Evolutionary conservation across 2,888 invertebrate species (phyloP), one percentile per base, ranked within the genome.

Genomic region (Hoplodrina blanda): DNA sequence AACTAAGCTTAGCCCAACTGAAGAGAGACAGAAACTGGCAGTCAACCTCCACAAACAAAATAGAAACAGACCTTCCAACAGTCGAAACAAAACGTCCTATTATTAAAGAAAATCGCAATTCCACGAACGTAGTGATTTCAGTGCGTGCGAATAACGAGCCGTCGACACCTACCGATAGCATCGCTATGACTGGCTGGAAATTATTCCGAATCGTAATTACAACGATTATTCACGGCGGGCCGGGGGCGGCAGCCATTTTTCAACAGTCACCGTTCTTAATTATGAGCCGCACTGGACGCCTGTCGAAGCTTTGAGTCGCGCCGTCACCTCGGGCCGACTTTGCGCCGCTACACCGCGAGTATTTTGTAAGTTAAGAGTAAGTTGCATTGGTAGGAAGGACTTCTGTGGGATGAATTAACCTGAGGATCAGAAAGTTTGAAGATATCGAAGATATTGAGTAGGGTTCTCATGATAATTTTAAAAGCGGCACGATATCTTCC

Each of bases 181-280:
- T 96, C 96, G 95, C 95, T 96, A 96, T 96, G 96, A 96, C 96
- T 96, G 95, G 95, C 95, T 93, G 94, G 95, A 96, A 96, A 96
- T 95, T 96, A 95, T 96, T 95, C 95, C 93, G 94, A 95, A 93
- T 95, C 94, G 95, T 96, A 96, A 95, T 96, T 96, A 96, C 95
- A 94, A 91, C 96, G 95, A 96, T 96, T 96, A 95, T 96, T 96
- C 95, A 96, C 95, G 96, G 96, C 94, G 94, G 95, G 95, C 95
- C 95, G 95, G 95, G 95, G 95, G 95, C 95, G 95, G 95, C 95
- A 88, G 95, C 95, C 95, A 95, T 96, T 96, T 96, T 96, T 95
- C 95, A 95, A 95, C 95, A 96, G 96, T 96, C 96, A 96, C 96
- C 95, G 94, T 96, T 96, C 96, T 96, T 96, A 96, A 96, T 95